These are phyloP conservation scores for Cochlearius cochlearius DNA, from an alignment of 2,113 vertebrate genomes.

Conservation along the genomic window DNA sequence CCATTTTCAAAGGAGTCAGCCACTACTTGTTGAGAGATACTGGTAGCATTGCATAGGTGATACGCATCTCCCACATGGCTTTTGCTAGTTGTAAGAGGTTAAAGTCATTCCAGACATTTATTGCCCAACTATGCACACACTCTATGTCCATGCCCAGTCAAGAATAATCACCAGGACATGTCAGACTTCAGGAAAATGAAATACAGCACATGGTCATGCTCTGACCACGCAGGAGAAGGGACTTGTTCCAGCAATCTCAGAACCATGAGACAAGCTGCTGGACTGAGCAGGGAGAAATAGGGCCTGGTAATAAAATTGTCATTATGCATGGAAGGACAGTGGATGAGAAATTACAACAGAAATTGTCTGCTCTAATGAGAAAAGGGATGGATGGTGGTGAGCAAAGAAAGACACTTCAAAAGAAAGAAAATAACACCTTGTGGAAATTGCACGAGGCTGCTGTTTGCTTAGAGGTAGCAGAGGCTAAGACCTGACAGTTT, in stretches of 20 bases:
- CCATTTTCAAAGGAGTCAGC: background rate
- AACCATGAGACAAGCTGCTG: background rate
- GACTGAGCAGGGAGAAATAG: background rate
- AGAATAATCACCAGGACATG: background rate
- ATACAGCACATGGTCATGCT: background rate
- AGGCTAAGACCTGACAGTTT: slow-evolving; percentile 11
- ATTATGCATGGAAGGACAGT: background rate
- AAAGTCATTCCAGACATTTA: background rate
- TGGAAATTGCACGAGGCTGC: slow-evolving; percentile 13
- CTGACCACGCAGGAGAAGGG: background rate
- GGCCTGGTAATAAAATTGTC: background rate
- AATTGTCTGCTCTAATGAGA: background rate
- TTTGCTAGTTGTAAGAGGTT: background rate
- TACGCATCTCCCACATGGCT: background rate
- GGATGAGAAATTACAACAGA: background rate
- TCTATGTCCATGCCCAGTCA: background rate
- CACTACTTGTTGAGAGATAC: background rate
- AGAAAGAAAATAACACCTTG: background rate
- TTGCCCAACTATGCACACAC: background rate
- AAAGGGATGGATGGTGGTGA: background rate
- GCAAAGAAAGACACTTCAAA: background rate
- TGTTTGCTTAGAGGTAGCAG: background rate
- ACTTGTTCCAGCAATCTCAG: background rate
- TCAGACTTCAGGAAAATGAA: background rate
- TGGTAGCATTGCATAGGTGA: background rate